Evolutionary conservation across 2,888 invertebrate species (phyloP).

Genomic region (Hirtodrosophila cameraria): DNA sequence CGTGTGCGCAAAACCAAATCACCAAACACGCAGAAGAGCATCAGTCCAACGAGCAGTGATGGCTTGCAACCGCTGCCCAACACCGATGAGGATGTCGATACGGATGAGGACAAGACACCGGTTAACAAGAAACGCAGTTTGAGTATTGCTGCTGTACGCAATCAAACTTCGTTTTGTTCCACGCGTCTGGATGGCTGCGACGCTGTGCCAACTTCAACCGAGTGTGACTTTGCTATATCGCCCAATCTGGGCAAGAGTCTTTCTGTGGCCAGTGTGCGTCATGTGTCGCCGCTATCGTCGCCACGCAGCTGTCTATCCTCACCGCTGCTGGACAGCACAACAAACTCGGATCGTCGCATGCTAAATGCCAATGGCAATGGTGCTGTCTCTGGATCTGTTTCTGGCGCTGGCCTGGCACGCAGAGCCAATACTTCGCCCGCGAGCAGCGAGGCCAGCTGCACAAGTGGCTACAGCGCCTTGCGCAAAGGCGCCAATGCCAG

Average conservation of each 20-base stretch:
- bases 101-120: slow-evolving; percentile 59
- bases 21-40: slow-evolving; percentile 47
- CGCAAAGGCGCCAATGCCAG: slow-evolving; percentile 34
- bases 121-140: slow-evolving; percentile 52
- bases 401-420: slow-evolving; percentile 25
- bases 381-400: too few relatives aligned
- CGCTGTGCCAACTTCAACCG: slow-evolving; percentile 46
- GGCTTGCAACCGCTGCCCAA: slow-evolving; percentile 44
- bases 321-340: slow-evolving; percentile 76
- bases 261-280: slow-evolving; percentile 20
- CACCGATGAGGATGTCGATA: slow-evolving; percentile 51
- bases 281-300: slow-evolving; percentile 72
- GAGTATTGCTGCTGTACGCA: not conserved
- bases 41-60: slow-evolving; percentile 58
- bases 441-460: slow-evolving; percentile 66
- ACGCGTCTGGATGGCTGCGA: slow-evolving; percentile 73
- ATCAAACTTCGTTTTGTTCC: slow-evolving; percentile 71
- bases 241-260: slow-evolving; percentile 61
- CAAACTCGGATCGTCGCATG: slow-evolving; percentile 71
- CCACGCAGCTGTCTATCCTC: slow-evolving; percentile 73
- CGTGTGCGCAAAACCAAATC: slow-evolving; percentile 75
- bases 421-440: slow-evolving; percentile 71
- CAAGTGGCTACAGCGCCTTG: slow-evolving; percentile 34
- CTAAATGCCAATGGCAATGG: too few relatives aligned
- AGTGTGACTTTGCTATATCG: slow-evolving; percentile 66